Evolutionary conservation across 2,113 vertebrate species (phyloP).

Genomic region (Galeopterus variegatus): DNA sequence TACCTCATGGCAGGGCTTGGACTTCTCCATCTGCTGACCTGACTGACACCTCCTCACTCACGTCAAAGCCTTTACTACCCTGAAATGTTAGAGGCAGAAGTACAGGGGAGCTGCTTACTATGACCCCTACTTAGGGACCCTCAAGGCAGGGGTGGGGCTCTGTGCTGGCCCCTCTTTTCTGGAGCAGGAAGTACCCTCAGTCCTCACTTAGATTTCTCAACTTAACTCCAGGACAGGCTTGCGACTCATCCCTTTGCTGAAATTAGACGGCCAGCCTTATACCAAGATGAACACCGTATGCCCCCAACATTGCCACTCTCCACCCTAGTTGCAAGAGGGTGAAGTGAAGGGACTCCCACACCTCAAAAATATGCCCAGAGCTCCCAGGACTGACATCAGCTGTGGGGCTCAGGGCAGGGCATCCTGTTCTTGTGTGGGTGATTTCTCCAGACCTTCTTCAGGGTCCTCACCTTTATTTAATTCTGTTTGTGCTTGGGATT

Average conservation of each 20-base stretch:
- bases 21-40: background rate
- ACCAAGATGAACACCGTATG: background rate
- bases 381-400: background rate
- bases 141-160: background rate
- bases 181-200: background rate
- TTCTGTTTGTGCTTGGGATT: background rate
- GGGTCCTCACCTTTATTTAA: background rate
- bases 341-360: background rate
- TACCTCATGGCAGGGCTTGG: background rate
- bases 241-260: background rate
- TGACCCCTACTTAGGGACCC: background rate
- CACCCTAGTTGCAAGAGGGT: background rate
- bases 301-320: background rate
- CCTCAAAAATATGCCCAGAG: background rate
- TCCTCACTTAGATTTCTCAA: constrained; percentile 23
- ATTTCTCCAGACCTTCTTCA: background rate
- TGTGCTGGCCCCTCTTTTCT: background rate
- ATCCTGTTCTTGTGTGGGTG: background rate
- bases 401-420: background rate
- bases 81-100: background rate
- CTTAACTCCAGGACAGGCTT: background rate
- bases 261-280: background rate
- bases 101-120: background rate
- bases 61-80: background rate
- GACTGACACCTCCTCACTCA: background rate